Conservation (phyloP, 2,797 vertebrate species). For the Halcyon leucocephala region DNA sequence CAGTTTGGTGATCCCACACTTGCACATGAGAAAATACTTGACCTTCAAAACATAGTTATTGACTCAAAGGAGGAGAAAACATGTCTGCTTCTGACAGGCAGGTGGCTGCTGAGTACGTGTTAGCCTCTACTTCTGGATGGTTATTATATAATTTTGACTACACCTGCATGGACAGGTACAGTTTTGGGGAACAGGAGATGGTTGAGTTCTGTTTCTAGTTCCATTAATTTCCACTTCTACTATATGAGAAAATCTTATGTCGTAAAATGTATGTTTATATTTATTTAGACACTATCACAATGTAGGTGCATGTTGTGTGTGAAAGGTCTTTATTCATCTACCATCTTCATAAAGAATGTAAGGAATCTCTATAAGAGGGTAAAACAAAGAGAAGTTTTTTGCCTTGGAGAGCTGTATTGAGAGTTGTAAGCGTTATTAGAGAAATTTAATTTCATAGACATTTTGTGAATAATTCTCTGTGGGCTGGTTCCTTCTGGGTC, state of each 20-base stretch:
- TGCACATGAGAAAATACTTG: not conserved
- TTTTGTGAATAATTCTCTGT: conserved; percentile 74
- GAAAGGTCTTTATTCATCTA: not conserved
- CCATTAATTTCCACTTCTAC: not conserved
- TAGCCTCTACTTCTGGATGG: not conserved
- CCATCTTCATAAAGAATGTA: not conserved
- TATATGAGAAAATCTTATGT: not conserved
- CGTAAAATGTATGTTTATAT: not conserved
- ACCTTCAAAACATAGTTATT: not conserved
- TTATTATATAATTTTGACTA: not conserved
- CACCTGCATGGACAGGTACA: not conserved
- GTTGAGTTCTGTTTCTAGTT: not conserved
- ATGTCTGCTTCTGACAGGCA: not conserved
- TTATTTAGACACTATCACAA: not conserved
- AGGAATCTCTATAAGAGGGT: not conserved
- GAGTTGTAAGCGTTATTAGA: conserved; percentile 43
- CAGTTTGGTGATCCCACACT: not conserved
- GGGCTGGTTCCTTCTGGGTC: conserved; percentile 74
- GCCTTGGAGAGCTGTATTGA: not conserved
- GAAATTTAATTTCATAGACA: conserved; percentile 61
- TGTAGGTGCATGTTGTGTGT: accelerated
- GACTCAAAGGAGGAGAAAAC: conserved; percentile 2
- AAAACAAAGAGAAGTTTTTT: not conserved
- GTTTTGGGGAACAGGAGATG: not conserved
- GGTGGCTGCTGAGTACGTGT: not conserved